These are phyloP conservation scores for Bombycilla garrulus DNA, from an alignment of 2,113 vertebrate species.

Conservation along the genomic window DNA sequence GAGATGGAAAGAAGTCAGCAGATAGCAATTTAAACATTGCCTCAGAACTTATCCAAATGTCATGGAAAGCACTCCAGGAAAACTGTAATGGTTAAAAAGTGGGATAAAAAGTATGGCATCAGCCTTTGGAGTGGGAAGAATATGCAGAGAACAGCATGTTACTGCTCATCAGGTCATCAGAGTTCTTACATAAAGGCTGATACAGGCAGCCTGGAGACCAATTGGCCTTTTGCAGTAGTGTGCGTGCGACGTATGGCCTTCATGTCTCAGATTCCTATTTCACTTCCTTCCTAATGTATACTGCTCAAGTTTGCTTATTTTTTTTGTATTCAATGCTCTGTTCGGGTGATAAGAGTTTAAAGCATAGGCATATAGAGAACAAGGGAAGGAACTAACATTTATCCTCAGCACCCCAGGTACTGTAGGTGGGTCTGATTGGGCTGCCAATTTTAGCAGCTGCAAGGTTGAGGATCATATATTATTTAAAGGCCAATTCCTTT, in stretches of 20 bases:
- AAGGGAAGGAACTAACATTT: background rate
- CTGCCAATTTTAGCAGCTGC: background rate
- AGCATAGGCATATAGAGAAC: background rate
- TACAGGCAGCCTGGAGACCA: conserved; percentile 36
- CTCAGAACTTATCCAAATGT: background rate
- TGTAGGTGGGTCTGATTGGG: background rate
- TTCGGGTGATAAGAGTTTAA: background rate
- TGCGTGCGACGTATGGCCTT: background rate
- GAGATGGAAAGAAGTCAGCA: background rate
- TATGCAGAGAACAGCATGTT: background rate
- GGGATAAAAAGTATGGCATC: background rate
- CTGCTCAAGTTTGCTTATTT: background rate
- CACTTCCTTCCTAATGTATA: background rate
- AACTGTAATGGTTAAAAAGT: conserved; percentile 25
- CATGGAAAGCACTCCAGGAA: background rate
- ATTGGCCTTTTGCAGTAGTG: conserved; percentile 31
- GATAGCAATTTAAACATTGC: background rate
- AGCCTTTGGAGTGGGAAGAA: background rate
- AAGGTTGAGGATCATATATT: background rate
- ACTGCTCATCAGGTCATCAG: background rate
- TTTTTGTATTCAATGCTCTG: background rate
- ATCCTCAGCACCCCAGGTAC: background rate
- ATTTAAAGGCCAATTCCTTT: conserved; percentile 3
- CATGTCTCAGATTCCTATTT: background rate
- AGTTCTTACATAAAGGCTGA: background rate